phyloP scores from a whole-genome alignment of 2,797 vertebrate species.

The Ctenopoma kingsleyae region DNA sequence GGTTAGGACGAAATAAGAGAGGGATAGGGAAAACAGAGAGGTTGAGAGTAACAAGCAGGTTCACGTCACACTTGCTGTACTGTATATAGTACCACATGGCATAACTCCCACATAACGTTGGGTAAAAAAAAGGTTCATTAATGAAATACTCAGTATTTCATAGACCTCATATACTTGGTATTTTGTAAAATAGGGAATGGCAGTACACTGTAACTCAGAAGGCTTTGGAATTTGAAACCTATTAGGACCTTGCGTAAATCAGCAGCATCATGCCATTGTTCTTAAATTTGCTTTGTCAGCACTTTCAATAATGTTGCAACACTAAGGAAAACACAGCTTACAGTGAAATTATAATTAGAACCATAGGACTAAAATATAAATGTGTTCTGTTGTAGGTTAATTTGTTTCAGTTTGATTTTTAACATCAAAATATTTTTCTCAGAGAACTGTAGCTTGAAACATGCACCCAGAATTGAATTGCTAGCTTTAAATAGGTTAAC shows the following conservation, averaged over 20 bases:
- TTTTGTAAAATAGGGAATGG: neutral
- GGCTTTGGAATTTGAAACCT: neutral
- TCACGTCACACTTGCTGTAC: neutral
- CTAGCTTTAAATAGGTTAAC: conserved; percentile 8
- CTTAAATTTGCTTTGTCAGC: neutral
- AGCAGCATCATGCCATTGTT: neutral
- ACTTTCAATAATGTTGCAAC: neutral
- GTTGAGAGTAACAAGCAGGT: conserved; percentile 7
- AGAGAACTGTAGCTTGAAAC: neutral
- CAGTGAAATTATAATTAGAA: neutral
- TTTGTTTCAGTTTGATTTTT: conserved; percentile 2
- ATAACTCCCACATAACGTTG: conserved; percentile 9
- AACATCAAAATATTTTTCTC: neutral
- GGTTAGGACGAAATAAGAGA: conserved; percentile 42
- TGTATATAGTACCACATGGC: neutral
- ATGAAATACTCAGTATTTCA: neutral
- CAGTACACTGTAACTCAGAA: neutral
- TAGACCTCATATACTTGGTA: neutral
- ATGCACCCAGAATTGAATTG: neutral
- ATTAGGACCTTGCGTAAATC: neutral
- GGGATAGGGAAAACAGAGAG: conserved; percentile 18
- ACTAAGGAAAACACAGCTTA: neutral
- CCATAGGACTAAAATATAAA: too few relatives aligned
- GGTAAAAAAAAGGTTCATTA: conserved; percentile 5
- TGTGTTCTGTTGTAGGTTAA: neutral